Percentiles rank a stretch among this genome's conserved stretches.
Conservation (phyloP, 2,888 invertebrate species). For the Luperina nickerlii region DNA sequence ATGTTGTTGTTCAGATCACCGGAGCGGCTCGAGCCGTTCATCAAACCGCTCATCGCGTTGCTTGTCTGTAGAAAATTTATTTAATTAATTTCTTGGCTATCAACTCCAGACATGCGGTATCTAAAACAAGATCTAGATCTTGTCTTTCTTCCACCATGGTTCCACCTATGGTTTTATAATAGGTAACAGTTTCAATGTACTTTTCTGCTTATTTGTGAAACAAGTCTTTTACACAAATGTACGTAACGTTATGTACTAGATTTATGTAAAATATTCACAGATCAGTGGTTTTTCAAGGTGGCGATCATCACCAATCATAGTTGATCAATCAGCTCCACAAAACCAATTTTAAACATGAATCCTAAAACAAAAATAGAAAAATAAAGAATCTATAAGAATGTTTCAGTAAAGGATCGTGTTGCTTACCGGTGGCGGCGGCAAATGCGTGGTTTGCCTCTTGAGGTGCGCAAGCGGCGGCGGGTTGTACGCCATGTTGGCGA, state of each 20-base stretch:
- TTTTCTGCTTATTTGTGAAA: background rate
- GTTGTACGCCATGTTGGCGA: conserved; percentile 98
- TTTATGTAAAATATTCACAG: background rate
- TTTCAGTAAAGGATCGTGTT: background rate
- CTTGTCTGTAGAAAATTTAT: conserved; percentile 80
- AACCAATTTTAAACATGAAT: background rate
- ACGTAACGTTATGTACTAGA: background rate
- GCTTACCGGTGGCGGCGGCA: conserved; percentile 91
- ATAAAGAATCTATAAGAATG: too few relatives aligned
- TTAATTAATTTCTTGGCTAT: conserved; percentile 52
- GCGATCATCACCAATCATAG: background rate
- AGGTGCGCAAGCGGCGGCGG: conserved; percentile 95
- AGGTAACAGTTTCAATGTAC: background rate
- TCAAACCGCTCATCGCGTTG: conserved; percentile 86
- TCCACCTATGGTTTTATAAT: conserved; percentile 9
- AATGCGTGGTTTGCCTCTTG: conserved; percentile 92
- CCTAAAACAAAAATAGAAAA: background rate
- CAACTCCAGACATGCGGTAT: conserved; percentile 34
- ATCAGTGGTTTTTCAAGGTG: background rate
- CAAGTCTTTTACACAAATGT: background rate
- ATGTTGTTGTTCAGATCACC: conserved; percentile 93
- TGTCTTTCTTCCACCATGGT: background rate
- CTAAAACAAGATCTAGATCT: conserved; percentile 45
- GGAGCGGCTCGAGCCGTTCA: conserved; percentile 89
- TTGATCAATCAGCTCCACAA: background rate